Evolutionary conservation across 2,888 invertebrate genomes (phyloP), one percentile per base, ranked within the genome.

Genomic region (Meiosimyza decipiens): DNA sequence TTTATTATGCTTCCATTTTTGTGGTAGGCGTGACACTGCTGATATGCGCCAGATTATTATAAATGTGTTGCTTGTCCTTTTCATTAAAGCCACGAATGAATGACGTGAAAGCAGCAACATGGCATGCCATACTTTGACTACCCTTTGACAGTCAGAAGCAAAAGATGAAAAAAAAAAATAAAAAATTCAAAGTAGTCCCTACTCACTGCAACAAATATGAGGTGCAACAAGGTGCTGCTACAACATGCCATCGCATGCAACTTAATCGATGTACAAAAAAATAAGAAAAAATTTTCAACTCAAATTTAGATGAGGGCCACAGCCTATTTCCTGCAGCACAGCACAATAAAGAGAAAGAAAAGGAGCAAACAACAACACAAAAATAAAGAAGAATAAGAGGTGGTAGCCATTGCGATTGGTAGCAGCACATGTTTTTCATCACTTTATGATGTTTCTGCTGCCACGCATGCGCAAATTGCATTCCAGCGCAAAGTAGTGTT

Each of bases 1-100:
- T 15, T 54, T 67, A 18, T 55, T 67, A 16, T 16, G 1, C 28
- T 62, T 62, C 28, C 11, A 22, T 22, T 63, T 22, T 16, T 57
- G 57, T 62, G 54, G 79, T 74, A 76, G 80, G 79, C 81, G 80
- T 80, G 77, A 74, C 79, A 77, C 73, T 80, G 76, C 18, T 79
- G 80, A 80, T 79, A 80, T 80, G 79, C 80, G 79, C 79, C 79
- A 80, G 81, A 80, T 80, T 80, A 77, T 79, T 79, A 79, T 78
- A 77, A 80, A 80, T 80, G 79, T 76, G 76, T 74, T 79, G 76
- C 79, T 75, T 76, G 79, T 76, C 77, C 73, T 77, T 77, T 77
- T 76, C 74, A 77, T 77, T 79, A 77, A 60, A 60, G 15, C 28
- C 33, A 40, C 16, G 49, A 40, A 47, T 40, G 62, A 22, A 33